These are phyloP conservation scores for Myotis pilosus DNA, from an alignment of 2,797 vertebrate genomes.

Conservation along the genomic window DNA sequence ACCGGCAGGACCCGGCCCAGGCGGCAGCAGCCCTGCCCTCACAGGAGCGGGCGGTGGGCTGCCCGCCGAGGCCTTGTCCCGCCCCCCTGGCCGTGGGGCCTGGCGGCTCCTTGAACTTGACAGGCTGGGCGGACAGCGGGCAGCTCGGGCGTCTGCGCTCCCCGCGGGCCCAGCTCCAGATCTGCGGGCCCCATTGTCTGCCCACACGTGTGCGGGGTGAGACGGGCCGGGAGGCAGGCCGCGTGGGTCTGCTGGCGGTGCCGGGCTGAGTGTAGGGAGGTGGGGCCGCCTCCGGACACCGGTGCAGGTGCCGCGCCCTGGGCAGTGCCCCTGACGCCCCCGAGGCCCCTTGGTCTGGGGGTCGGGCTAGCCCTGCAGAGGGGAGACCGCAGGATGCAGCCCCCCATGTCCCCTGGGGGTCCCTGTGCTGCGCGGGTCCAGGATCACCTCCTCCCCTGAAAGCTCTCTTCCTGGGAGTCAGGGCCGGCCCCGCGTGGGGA, in stretches of 20 bases:
- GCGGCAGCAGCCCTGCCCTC: background rate
- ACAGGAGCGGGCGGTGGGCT: background rate
- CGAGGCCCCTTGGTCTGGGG: background rate
- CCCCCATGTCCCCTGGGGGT: background rate
- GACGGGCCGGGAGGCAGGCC: background rate
- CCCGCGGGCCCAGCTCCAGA: background rate
- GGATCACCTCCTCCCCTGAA: background rate
- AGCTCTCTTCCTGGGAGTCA: background rate
- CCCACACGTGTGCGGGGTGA: background rate
- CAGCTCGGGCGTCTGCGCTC: background rate
- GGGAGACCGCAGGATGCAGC: accelerated
- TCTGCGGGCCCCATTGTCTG: background rate
- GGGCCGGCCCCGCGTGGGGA: accelerated
- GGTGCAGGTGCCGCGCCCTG: background rate
- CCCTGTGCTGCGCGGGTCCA: background rate
- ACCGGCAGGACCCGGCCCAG: background rate
- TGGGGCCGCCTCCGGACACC: background rate
- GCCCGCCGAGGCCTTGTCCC: background rate
- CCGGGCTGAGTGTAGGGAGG: background rate
- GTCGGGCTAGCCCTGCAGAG: background rate
- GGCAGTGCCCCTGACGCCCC: background rate
- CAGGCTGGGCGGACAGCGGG: background rate
- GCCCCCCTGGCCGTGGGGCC: background rate
- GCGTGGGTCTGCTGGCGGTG: background rate
- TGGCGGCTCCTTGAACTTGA: background rate